These are phyloP conservation scores for Sesia bembeciformis DNA, from an alignment of 2,888 invertebrate species.

Conservation along the genomic window DNA sequence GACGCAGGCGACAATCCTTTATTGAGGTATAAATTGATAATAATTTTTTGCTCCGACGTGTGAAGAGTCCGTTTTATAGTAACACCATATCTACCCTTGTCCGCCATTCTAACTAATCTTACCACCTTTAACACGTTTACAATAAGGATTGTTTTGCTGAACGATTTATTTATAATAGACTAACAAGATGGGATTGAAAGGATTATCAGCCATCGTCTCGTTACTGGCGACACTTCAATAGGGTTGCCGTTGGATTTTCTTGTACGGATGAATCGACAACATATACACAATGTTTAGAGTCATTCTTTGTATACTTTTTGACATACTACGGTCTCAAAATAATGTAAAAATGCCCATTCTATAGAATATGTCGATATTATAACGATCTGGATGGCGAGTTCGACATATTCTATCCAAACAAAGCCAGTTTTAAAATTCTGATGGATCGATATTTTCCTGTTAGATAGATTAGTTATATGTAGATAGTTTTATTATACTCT, in stretches of 20 bases:
- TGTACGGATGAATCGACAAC: neutral
- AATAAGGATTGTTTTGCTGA: neutral
- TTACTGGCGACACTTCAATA: conserved; percentile 55
- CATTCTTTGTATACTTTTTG: no score
- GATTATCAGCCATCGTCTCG: conserved; percentile 47
- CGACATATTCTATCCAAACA: no score
- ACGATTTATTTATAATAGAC: neutral
- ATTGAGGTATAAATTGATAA: no score
- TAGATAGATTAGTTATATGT: no score
- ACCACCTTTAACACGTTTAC: neutral
- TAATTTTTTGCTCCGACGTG: neutral
- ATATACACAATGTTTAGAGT: neutral
- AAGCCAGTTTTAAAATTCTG: no score
- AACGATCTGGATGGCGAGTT: no score
- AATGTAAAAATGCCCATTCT: no score
- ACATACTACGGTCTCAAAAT: no score
- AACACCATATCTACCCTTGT: neutral
- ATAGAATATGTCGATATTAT: no score
- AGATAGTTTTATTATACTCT: no score
- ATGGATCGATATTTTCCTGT: no score
- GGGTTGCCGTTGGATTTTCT: conserved; percentile 6
- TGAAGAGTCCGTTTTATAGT: neutral
- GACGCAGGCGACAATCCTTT: no score
- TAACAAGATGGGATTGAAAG: conserved; percentile 17
- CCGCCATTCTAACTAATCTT: neutral